Base-by-base conservation (phyloP, 2,888 invertebrate genomes). In the Sphinx pinastri region DNA sequence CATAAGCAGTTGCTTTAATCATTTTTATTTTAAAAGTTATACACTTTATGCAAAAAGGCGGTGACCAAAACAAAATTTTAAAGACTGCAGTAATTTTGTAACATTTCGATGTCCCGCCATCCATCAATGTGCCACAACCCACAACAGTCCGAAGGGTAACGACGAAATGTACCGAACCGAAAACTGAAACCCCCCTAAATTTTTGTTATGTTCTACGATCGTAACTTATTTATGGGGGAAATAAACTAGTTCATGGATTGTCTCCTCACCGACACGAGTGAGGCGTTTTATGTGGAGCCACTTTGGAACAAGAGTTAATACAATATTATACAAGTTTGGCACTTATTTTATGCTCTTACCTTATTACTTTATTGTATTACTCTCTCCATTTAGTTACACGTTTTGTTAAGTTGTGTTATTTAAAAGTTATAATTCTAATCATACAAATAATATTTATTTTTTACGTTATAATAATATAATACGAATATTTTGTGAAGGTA, bases 191-290 rank as follows among this genome's bases (percentile, higher is more conserved):
- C 52, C 25, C 31, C 12, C 16, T 14, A 54, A 31, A 3, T 19
- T 67, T 54, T 67, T 45, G 52, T 45, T 52, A n/a, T 7, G 7
- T 51, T 52, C 45, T 52, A 38, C 54, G 67, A 67, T 52, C 54
- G 54, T 67, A 54, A 67, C 52, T 54, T 67, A 67, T 67, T 52
- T 54, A 67, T 67, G 45, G 12, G 52, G 16, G 45, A 10, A 67
- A 52, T 67, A 67, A 67, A 67, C 25, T 52, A 31, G 31, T 54
- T 54, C 38, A 67, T 13, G 49, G 49, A 13, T 63, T 47, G 63
- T 49, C 63, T 49, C 47, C 63, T 19, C 63, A 49, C 19, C 7
- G 49, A 19, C 63, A 63, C 49, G 63, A 63, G 63, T 63, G 63
- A 19, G 12, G 47, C 19, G 19, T 63, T 63, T 63, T 63, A 63